A percentile compares a stretch with the other conserved stretches of the same genome.
Evolutionary conservation across 2,113 vertebrate genomes (phyloP).

Genomic region (Neoarius graeffei): DNA sequence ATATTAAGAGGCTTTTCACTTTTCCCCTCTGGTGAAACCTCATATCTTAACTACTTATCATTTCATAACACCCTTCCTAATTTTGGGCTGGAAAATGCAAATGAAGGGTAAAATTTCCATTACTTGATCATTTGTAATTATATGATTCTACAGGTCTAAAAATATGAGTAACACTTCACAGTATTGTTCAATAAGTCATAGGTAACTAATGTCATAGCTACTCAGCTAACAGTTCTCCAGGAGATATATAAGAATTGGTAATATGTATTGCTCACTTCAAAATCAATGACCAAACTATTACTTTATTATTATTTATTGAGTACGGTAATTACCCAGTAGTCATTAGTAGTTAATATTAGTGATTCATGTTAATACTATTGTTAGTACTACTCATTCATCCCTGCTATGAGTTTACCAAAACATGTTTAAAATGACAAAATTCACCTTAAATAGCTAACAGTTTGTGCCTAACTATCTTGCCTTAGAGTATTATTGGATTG

Average conservation of each 20-base stretch:
- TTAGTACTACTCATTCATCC: not conserved
- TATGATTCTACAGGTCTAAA: not conserved
- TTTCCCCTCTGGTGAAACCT: not conserved
- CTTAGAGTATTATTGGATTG: not conserved
- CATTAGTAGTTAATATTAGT: not conserved
- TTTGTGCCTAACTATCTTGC: not conserved
- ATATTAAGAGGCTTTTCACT: not conserved
- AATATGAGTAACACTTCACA: not conserved
- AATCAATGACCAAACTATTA: not conserved
- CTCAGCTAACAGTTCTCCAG: not conserved
- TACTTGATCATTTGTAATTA: not conserved
- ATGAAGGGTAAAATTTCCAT: not conserved
- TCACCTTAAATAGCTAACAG: not conserved
- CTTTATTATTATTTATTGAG: not conserved
- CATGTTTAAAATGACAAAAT: not conserved
- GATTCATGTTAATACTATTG: not conserved
- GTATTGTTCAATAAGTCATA: not conserved
- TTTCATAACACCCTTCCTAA: not conserved
- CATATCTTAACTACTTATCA: slow-evolving; percentile 2
- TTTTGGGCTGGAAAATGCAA: not conserved
- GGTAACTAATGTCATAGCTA: not conserved
- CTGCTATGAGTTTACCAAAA: not conserved
- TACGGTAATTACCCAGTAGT: not conserved
- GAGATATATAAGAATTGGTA: not conserved
- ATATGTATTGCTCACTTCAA: not conserved